Conservation (phyloP, 2,113 vertebrate species). For the Lepus europaeus region DNA sequence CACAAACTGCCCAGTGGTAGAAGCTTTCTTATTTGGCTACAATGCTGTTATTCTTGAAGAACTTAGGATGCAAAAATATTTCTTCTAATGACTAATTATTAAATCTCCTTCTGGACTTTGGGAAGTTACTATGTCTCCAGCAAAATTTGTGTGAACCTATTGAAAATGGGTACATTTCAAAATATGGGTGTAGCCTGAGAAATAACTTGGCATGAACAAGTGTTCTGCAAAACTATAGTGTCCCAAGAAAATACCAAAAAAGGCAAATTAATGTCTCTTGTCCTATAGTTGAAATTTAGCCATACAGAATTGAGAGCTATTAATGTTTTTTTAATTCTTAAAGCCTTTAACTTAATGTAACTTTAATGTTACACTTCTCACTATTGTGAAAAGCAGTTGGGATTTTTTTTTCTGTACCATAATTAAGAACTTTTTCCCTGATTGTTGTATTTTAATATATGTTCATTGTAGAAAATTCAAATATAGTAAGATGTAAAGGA, state of each 20-base stretch:
- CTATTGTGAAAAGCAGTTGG: neutral
- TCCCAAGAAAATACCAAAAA: neutral
- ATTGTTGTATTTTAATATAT: neutral
- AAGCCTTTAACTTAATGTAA: neutral
- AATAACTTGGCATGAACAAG: neutral
- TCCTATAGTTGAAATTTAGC: neutral
- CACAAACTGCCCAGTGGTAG: neutral
- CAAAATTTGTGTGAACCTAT: slow-evolving; percentile 25
- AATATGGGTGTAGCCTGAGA: neutral
- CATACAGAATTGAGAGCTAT: neutral
- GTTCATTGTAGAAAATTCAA: slow-evolving; percentile 14
- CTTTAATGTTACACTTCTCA: slow-evolving; percentile 32
- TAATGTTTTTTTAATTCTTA: neutral
- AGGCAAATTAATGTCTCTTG: neutral
- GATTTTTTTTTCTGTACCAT: neutral
- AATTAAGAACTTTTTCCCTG: neutral
- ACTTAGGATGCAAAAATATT: neutral
- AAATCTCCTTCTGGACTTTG: slow-evolving; percentile 7
- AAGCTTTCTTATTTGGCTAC: neutral
- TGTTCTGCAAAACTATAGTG: neutral
- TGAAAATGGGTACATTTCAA: slow-evolving; percentile 14
- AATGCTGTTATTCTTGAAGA: neutral
- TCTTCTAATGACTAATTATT: neutral
- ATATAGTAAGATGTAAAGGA: neutral
- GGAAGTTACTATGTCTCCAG: neutral